phyloP scores from a whole-genome alignment of 1,140 invertebrate genomes.

The Leptopilina clavipes region DNA sequence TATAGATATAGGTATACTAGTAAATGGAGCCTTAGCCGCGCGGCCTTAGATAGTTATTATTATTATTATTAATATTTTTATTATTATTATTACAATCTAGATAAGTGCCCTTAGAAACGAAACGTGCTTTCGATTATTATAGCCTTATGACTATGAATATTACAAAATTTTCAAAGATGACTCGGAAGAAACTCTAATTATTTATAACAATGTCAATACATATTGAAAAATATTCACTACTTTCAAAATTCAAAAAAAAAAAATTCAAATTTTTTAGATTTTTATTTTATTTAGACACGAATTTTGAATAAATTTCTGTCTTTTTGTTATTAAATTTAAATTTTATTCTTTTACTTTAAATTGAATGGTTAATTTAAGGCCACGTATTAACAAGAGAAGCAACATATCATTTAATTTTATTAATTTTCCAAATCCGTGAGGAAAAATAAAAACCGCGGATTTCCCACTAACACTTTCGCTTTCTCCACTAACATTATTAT shows the following conservation, averaged over 20 bases:
- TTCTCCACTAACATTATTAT: constrained; percentile 47
- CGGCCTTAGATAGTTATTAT: constrained; percentile 55
- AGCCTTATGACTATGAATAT: constrained; percentile 46
- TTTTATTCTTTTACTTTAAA: constrained; percentile 60
- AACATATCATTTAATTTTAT: constrained; percentile 75
- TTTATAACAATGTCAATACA: no score
- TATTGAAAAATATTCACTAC: no score
- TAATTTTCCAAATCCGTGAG: constrained; percentile 61
- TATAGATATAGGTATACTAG: constrained; percentile 41
- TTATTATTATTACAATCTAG: constrained; percentile 46
- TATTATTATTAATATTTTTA: neutral
- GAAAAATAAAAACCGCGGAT: constrained; percentile 51
- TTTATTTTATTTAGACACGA: neutral
- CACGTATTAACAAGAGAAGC: constrained; percentile 72
- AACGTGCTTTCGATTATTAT: constrained; percentile 62
- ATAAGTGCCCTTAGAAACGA: constrained; percentile 69
- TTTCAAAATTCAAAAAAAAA: neutral
- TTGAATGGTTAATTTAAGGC: constrained; percentile 61
- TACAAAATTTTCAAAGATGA: neutral
- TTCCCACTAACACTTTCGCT: constrained; percentile 52
- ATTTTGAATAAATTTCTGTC: constrained; percentile 22
- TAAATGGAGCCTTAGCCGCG: constrained; percentile 51
- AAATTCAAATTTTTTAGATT: neutral
- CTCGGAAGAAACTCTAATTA: neutral
- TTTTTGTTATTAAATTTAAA: constrained; percentile 50